These are phyloP conservation scores for Spheniscus mendiculus DNA, from an alignment of 2,113 vertebrate genomes.

Conservation along the genomic window DNA sequence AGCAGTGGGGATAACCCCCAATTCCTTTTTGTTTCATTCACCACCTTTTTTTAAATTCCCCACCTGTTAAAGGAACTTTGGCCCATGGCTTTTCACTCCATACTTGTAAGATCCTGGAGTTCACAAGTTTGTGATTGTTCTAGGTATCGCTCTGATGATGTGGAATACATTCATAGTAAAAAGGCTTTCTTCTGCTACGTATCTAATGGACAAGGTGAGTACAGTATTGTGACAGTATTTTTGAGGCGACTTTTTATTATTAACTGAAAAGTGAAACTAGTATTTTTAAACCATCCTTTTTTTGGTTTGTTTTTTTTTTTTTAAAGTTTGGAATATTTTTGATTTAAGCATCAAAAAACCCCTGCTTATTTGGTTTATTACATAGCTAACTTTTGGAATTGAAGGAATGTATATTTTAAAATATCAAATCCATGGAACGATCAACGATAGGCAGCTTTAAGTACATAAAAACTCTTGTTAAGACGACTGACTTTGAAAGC, in stretches of 20 bases:
- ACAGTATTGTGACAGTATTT: neutral
- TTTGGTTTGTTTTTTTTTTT: neutral
- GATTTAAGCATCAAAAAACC: neutral
- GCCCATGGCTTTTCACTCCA: neutral
- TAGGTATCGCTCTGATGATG: conserved; percentile 95
- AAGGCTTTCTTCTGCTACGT: conserved; percentile 90
- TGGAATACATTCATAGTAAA: conserved; percentile 97
- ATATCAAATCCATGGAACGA: fast-evolving
- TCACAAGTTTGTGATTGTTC: neutral
- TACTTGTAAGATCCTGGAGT: neutral
- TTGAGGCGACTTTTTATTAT: neutral
- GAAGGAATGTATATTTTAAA: neutral
- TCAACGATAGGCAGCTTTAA: neutral
- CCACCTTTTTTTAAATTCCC: neutral
- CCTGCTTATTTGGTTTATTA: neutral
- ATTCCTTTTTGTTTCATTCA: neutral
- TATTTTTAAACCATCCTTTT: neutral
- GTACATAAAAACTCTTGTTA: neutral
- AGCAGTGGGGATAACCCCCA: neutral
- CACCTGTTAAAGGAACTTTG: neutral
- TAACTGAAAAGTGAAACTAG: neutral
- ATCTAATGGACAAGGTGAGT: conserved; percentile 93
- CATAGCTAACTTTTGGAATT: neutral
- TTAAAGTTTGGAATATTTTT: neutral
- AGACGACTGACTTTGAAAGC: neutral